These are phyloP conservation scores for Hydroisotoma schaefferi DNA, from an alignment of 2,888 invertebrate species.

Conservation along the genomic window DNA sequence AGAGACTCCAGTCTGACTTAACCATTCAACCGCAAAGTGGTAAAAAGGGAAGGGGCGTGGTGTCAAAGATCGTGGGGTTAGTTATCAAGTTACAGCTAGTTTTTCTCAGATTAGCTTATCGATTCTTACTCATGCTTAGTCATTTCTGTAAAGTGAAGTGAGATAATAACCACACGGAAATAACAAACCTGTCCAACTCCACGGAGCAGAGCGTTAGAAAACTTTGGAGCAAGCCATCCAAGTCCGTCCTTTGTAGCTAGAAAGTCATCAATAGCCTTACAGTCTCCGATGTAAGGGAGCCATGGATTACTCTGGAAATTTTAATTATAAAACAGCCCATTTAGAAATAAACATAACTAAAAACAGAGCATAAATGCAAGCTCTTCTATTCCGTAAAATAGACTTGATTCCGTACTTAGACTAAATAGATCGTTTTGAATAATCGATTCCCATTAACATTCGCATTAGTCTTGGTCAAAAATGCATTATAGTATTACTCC, in stretches of 20 bases:
- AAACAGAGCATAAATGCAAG: not conserved
- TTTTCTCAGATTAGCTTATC: not conserved
- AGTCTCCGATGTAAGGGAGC: constrained; percentile 45
- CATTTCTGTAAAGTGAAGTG: not conserved
- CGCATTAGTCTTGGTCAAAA: no score
- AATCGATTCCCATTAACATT: no score
- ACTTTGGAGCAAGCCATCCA: constrained; percentile 50
- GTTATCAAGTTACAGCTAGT: no score
- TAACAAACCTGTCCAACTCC: constrained; percentile 52
- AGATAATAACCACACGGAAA: no score
- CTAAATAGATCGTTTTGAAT: no score
- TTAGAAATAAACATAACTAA: not conserved
- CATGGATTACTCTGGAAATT: constrained; percentile 41
- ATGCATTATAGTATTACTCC: no score
- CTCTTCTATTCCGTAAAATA: no score
- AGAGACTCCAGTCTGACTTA: no score
- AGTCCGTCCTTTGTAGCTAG: constrained; percentile 34
- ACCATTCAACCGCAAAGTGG: no score
- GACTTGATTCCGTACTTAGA: no score
- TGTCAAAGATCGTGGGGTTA: no score
- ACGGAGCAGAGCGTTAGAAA: constrained; percentile 52
- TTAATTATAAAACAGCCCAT: not conserved
- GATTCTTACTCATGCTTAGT: not conserved
- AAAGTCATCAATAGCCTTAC: constrained; percentile 39
- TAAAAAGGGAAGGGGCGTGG: no score